phyloP scores from a whole-genome alignment of 2,888 invertebrate species.

The Acheta domesticus region DNA sequence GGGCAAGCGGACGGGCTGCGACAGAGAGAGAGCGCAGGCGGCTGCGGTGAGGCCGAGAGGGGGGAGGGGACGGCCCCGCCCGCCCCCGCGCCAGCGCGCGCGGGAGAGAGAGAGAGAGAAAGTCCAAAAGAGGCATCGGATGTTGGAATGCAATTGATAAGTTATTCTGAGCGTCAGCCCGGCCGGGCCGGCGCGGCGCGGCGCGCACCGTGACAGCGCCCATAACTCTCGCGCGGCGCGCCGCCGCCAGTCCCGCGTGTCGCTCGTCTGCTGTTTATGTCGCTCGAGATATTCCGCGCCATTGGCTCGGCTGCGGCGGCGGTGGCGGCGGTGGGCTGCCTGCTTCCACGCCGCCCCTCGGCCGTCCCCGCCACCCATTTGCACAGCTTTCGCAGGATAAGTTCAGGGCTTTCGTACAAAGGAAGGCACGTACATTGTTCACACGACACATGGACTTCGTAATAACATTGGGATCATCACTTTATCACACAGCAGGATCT shows the following conservation, averaged over 20 bases:
- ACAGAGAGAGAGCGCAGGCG: not conserved
- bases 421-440: too few species aligned
- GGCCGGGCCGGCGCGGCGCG: conserved; percentile 21
- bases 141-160: conserved; percentile 30
- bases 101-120: not conserved
- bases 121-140: conserved; percentile 28
- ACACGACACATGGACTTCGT: too few species aligned
- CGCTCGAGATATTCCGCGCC: conserved; percentile 30
- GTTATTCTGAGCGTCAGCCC: conserved; percentile 28
- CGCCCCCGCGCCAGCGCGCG: not conserved
- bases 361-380: not conserved
- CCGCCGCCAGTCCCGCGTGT: conserved; percentile 19
- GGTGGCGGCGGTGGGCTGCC: not conserved
- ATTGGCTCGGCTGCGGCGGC: conserved; percentile 23
- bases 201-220: conserved; percentile 24
- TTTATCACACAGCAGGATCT: too few species aligned
- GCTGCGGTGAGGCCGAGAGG: not conserved
- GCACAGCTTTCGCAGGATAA: too few species aligned
- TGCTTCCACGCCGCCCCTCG: not conserved
- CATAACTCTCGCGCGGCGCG: conserved; percentile 25
- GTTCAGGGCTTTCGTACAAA: too few species aligned
- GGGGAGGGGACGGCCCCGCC: not conserved
- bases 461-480: too few species aligned
- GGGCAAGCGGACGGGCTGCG: not conserved
- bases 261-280: conserved; percentile 28